phyloP scores from a whole-genome alignment of 1,140 invertebrate genomes.

The Bombus waltoni region DNA sequence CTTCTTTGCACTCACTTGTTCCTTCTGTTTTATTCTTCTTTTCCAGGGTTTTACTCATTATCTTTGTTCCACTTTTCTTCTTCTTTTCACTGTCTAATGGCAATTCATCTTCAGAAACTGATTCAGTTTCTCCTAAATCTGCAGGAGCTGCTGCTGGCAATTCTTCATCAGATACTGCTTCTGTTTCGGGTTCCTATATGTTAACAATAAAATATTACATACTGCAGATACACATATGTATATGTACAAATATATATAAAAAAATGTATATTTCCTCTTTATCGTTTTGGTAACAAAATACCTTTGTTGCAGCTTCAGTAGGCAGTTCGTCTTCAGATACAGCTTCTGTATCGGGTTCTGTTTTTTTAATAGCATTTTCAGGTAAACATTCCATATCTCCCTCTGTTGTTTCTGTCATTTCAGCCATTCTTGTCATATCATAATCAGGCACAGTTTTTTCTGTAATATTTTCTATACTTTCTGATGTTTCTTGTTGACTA shows the following conservation, averaged over 20 bases:
- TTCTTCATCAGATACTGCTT: conserved; percentile 89
- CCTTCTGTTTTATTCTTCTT: conserved; percentile 77
- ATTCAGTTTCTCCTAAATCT: conserved; percentile 91
- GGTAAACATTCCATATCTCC: conserved; percentile 35
- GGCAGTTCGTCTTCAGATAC: conserved; percentile 88
- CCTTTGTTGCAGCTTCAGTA: conserved; percentile 79
- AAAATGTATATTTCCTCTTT: background rate
- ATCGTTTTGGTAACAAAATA: conserved; percentile 56
- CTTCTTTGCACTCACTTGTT: conserved; percentile 63
- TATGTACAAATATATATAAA: background rate
- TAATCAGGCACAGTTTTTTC: conserved; percentile 57
- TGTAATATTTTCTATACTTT: conserved; percentile 52
- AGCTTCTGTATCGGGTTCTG: conserved; percentile 86
- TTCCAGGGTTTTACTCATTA: conserved; percentile 66
- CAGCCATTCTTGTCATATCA: conserved; percentile 48
- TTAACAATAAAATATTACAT: conserved; percentile 19
- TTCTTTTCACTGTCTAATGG: conserved; percentile 84
- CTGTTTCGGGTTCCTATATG: conserved; percentile 84
- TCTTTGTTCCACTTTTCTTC: conserved; percentile 73
- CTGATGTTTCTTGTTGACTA: conserved; percentile 61
- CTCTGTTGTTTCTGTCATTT: conserved; percentile 26
- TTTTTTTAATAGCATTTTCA: conserved; percentile 71
- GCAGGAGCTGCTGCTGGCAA: conserved; percentile 89
- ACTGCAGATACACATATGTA: background rate
- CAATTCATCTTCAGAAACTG: conserved; percentile 91